Base-by-base conservation (phyloP, 1,140 invertebrate genomes). In the Mamestra configurata region DNA sequence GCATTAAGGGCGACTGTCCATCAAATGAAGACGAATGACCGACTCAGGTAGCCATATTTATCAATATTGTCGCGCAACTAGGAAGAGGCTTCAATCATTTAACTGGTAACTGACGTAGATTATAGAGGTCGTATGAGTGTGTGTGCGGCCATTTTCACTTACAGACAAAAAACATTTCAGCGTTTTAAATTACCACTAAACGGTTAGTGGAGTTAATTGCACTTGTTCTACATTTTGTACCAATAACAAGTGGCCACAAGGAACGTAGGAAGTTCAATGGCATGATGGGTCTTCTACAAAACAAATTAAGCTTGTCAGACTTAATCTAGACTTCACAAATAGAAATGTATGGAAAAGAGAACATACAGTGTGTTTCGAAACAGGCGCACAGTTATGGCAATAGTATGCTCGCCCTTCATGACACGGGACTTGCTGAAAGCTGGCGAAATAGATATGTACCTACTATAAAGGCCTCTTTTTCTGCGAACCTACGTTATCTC, bases 1-100 rank as follows among this genome's bases (percentile, higher is more conserved):
- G 53, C 51, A 75, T 75, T 75, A 75, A 75, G 71, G 71, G 53
- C 71, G 71, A 37, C 71, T 75, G 71, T 57, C 71, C 20, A 57
- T 57, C 53, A 59, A 43, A 75, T 53, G 51, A 55, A 75, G 71
- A 75, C 71, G 53, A 75, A 71, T 53, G 68, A 31, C 31, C 31
- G 18, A 31, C 8, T 43, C 53, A 59, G 37, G 31, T 57, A 57
- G 35, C 37, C 20, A 43, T 75, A 53, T 27, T 71, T 71, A 75
- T 57, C 71, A 75, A 57, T 75, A 55, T 37, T 75, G 53, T 59
- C 51, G 51, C 53, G 70, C 71, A 75, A 75, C 71, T 43, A 59
- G 71, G 71, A 57, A 75, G 53, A 57, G 18, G 51, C 51, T 20
- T 72, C 51, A 75, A 40, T 55, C 51, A 43, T 75, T 57, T 75